These are phyloP conservation scores for Illadopsis cleaveri DNA, from an alignment of 2,113 vertebrate genomes.

Conservation along the genomic window DNA sequence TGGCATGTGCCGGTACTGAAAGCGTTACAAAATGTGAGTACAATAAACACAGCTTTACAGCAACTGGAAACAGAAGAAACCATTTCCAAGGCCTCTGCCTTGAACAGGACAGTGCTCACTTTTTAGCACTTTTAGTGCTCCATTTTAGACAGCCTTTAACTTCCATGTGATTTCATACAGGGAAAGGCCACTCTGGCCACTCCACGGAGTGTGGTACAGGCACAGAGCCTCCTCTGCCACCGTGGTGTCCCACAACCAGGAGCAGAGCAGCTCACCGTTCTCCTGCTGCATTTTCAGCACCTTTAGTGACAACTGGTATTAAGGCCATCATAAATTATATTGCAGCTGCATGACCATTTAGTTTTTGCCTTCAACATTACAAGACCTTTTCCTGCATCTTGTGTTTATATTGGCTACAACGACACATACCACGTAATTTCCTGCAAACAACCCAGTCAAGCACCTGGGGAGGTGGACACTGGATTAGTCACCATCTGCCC, in stretches of 20 bases:
- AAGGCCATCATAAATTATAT: not conserved
- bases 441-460: not conserved
- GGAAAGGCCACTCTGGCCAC: not conserved
- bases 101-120: not conserved
- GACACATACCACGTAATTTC: not conserved
- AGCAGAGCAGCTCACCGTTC: accelerated
- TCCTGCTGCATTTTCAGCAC: not conserved
- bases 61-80: not conserved
- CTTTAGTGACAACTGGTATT: not conserved
- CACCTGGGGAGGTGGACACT: not conserved
- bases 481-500: not conserved
- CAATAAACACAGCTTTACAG: not conserved
- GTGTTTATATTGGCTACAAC: not conserved
- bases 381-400: not conserved
- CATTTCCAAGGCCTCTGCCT: not conserved
- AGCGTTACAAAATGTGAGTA: not conserved
- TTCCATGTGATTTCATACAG: accelerated
- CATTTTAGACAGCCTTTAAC: not conserved
- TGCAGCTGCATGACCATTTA: not conserved
- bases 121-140: too few species aligned
- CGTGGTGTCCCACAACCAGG: not conserved
- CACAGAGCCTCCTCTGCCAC: not conserved
- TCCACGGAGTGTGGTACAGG: accelerated
- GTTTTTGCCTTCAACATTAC: not conserved
- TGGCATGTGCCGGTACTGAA: not conserved